phyloP scores from a whole-genome alignment of 2,888 invertebrate genomes.

The Calliphora vomitoria region DNA sequence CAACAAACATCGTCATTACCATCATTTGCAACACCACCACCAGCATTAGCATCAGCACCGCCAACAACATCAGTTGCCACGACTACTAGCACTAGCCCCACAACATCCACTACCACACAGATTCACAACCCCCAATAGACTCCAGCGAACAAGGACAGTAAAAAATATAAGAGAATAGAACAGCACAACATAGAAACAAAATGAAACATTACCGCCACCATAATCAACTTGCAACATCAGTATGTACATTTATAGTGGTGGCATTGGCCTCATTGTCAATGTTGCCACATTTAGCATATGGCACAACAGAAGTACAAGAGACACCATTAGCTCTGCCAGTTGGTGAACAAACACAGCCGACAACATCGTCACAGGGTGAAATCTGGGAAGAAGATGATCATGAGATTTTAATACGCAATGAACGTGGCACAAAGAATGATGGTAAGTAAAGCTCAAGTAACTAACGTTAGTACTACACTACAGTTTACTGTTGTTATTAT shows the following conservation, averaged over 20 bases:
- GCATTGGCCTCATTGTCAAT: constrained; percentile 81
- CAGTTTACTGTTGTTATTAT: too few relatives aligned
- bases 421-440: constrained; percentile 89
- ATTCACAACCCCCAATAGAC: constrained; percentile 49
- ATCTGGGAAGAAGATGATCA: constrained; percentile 92
- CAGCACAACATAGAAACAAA: constrained; percentile 64
- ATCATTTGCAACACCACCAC: constrained; percentile 28
- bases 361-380: constrained; percentile 86
- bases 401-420: constrained; percentile 91
- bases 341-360: constrained; percentile 83
- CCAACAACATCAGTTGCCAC: constrained; percentile 39
- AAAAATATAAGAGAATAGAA: neutral
- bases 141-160: constrained; percentile 30
- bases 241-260: constrained; percentile 78
- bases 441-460: constrained; percentile 77
- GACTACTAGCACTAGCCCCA: constrained; percentile 20
- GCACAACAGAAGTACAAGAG: constrained; percentile 84
- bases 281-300: constrained; percentile 79
- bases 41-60: constrained; percentile 20
- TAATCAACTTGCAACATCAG: constrained; percentile 67
- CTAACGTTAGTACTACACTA: neutral
- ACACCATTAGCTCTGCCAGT: constrained; percentile 84
- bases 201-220: constrained; percentile 73
- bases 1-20: constrained; percentile 14
- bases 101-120: constrained; percentile 1